phyloP scores from a whole-genome alignment of 1,140 invertebrate genomes.

The Brachionus sp. region DNA sequence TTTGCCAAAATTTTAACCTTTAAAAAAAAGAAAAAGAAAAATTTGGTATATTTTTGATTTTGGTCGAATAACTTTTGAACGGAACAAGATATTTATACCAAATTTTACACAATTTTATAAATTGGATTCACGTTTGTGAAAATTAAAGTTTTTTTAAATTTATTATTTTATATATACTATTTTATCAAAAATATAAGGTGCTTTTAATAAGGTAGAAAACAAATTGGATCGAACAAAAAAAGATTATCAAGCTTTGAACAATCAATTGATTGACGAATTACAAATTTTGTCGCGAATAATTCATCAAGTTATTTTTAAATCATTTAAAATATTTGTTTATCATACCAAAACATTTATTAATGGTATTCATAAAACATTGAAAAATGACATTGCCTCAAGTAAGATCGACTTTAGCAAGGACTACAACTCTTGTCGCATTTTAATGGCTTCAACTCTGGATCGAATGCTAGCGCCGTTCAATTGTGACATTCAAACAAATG shows the following conservation, averaged over 20 bases:
- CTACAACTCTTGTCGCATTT: neutral
- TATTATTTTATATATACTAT: too few species aligned
- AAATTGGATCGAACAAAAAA: neutral
- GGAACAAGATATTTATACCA: too few species aligned
- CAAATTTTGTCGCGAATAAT: neutral
- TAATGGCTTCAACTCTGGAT: neutral
- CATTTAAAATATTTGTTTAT: neutral
- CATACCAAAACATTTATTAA: neutral
- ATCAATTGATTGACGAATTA: conserved; percentile 32
- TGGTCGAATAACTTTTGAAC: too few species aligned
- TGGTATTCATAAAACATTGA: neutral
- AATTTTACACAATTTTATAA: too few species aligned
- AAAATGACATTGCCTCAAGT: neutral
- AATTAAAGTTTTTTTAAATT: too few species aligned
- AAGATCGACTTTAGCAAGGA: neutral
- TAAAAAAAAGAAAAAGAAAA: too few species aligned
- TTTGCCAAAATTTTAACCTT: too few species aligned
- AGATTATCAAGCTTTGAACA: conserved; percentile 31
- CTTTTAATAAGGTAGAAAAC: neutral
- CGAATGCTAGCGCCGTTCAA: neutral
- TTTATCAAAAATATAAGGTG: too few species aligned
- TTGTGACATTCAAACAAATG: neutral
- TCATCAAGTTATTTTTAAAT: neutral
- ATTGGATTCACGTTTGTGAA: too few species aligned
- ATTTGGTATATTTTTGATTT: too few species aligned